Percentiles rank a stretch among this genome's conserved stretches.
Conservation (phyloP, 1,140 invertebrate genomes). For the Trachymyrmex cornetzi region DNA sequence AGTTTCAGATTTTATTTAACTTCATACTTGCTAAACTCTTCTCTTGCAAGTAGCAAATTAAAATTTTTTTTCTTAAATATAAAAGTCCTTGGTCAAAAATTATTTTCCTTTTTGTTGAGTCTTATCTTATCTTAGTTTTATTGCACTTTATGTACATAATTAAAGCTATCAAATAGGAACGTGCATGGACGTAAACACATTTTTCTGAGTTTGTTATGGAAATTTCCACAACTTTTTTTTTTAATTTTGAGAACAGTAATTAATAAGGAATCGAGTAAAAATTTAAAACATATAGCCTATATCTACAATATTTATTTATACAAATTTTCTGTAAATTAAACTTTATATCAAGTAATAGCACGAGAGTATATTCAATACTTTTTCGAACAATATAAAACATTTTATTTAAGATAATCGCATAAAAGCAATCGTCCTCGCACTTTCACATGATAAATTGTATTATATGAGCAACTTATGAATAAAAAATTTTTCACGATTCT, state of each 20-base stretch:
- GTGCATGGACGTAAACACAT: background rate
- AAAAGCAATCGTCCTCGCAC: background rate
- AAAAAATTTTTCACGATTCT: background rate
- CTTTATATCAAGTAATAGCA: background rate
- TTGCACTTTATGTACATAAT: background rate
- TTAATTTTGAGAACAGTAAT: background rate
- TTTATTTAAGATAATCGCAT: background rate
- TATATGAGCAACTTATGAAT: background rate
- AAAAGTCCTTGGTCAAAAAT: background rate
- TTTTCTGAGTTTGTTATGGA: background rate
- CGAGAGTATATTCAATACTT: background rate
- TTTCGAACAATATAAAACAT: background rate
- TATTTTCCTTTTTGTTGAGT: background rate
- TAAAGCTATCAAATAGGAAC: background rate
- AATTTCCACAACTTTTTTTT: background rate
- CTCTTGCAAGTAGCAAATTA: background rate
- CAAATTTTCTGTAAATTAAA: background rate
- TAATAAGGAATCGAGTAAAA: background rate
- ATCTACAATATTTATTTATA: background rate
- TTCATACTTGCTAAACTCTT: no score
- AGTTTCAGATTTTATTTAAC: no score
- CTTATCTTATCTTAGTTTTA: conserved; percentile 17
- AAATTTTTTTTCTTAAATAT: conserved; percentile 2
- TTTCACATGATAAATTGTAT: background rate
- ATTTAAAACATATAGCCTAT: background rate